Percentiles rank a stretch among this genome's conserved stretches.
phyloP scores from a whole-genome alignment of 2,113 vertebrate species.

The Erpornis zantholeuca region DNA sequence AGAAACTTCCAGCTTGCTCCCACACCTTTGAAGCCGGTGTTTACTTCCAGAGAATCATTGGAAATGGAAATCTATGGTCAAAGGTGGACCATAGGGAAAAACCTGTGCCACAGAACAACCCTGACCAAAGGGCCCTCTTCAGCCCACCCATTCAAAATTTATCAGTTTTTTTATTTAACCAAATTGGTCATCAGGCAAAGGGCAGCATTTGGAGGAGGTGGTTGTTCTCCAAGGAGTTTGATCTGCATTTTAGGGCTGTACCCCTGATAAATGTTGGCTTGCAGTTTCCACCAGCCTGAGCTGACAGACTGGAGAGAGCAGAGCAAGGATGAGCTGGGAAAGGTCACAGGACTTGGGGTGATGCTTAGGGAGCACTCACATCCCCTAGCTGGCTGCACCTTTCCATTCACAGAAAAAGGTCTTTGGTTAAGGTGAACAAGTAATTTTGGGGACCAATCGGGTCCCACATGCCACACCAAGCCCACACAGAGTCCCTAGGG shows the following conservation, averaged over 20 bases:
- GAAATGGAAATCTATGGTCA: not conserved
- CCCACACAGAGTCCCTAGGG: not conserved
- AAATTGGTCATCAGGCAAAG: not conserved
- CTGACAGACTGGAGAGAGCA: not conserved
- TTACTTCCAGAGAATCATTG: not conserved
- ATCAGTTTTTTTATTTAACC: not conserved
- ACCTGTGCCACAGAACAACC: not conserved
- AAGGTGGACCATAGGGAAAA: not conserved
- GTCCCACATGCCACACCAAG: not conserved
- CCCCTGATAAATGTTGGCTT: not conserved
- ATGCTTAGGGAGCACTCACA: not conserved
- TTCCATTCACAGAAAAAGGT: not conserved
- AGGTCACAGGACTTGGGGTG: accelerated
- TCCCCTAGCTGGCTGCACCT: not conserved
- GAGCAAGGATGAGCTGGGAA: not conserved
- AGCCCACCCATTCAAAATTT: not conserved
- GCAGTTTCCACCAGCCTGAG: not conserved
- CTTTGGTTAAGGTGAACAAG: not conserved
- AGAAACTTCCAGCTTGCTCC: not conserved
- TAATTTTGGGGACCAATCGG: accelerated
- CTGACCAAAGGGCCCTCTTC: not conserved
- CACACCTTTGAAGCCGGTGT: not conserved
- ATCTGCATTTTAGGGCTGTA: not conserved
- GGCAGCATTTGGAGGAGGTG: not conserved
- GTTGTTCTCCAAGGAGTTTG: not conserved